Conservation (phyloP, 1,140 invertebrate species). For the Ceratoteleas bidentatus region DNA sequence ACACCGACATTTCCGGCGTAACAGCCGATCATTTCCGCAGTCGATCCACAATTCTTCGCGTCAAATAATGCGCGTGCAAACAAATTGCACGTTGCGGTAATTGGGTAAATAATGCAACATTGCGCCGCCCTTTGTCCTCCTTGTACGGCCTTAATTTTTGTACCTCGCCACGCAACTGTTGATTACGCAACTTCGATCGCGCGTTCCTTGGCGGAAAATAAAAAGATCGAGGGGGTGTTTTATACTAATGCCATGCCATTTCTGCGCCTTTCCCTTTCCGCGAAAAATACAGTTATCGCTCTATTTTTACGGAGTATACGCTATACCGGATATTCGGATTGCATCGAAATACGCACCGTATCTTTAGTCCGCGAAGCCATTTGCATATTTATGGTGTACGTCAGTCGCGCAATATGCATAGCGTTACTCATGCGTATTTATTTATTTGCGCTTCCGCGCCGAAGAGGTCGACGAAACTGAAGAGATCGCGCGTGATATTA, state of each 20-base stretch:
- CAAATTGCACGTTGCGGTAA: slow-evolving; percentile 10
- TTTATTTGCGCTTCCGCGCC: slow-evolving; percentile 24
- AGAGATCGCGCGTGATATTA: too few species aligned
- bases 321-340: slow-evolving; percentile 25
- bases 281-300: slow-evolving; percentile 24
- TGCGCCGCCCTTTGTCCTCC: not conserved
- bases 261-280: slow-evolving; percentile 30
- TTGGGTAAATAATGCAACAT: slow-evolving; percentile 24
- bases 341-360: slow-evolving; percentile 27
- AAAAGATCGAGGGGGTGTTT: slow-evolving; percentile 37
- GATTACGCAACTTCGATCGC: slow-evolving; percentile 23
- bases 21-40: too few species aligned
- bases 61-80: not conserved
- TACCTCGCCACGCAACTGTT: not conserved
- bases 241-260: slow-evolving; percentile 40
- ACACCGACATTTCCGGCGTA: too few species aligned
- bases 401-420: slow-evolving; percentile 34
- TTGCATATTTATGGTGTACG: slow-evolving; percentile 32
- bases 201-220: slow-evolving; percentile 28
- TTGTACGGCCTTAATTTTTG: slow-evolving; percentile 3
- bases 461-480: not conserved
- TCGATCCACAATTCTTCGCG: too few species aligned
- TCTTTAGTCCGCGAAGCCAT: slow-evolving; percentile 33
- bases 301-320: slow-evolving; percentile 43
- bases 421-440: slow-evolving; percentile 32